Conservation (phyloP, 2,797 vertebrate species). For the Odontamblyopus lacepedii region DNA sequence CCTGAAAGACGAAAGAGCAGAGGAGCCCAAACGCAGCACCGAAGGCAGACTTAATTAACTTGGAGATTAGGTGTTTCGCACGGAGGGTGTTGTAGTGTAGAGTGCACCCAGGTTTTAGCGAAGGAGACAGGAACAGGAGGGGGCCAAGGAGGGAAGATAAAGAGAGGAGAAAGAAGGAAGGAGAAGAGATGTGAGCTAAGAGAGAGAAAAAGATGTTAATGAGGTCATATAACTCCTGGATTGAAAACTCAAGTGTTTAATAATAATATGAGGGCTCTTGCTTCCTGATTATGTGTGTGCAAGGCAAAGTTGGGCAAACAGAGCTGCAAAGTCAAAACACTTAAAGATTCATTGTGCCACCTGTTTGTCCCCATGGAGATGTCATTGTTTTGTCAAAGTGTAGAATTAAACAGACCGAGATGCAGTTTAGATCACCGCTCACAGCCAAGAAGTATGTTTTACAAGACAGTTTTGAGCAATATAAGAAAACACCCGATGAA, state of each 20-base stretch:
- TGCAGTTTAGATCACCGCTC: neutral
- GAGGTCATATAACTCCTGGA: constrained; percentile 74
- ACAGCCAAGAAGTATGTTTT: neutral
- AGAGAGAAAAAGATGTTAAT: constrained; percentile 66
- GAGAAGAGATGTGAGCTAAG: constrained; percentile 10
- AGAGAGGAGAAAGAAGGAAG: constrained; percentile 30
- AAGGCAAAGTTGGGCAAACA: constrained; percentile 19
- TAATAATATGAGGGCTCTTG: constrained; percentile 63
- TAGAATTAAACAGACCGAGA: neutral
- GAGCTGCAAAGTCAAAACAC: neutral
- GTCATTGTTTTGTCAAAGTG: neutral
- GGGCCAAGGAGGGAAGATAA: constrained; percentile 45
- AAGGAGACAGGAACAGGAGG: constrained; percentile 31
- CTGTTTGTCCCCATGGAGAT: neutral
- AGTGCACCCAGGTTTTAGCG: constrained; percentile 56
- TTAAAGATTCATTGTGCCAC: neutral
- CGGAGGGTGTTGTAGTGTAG: constrained; percentile 24
- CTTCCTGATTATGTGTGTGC: constrained; percentile 30
- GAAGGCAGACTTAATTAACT: constrained; percentile 72
- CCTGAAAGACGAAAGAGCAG: constrained; percentile 59
- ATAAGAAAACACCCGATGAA: no score
- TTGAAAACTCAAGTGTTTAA: constrained; percentile 74
- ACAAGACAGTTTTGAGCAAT: neutral
- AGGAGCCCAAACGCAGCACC: constrained; percentile 49
- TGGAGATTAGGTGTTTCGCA: constrained; percentile 69